These are phyloP conservation scores for Trogon melanurus DNA, from an alignment of 2,113 vertebrate species.

Conservation along the genomic window DNA sequence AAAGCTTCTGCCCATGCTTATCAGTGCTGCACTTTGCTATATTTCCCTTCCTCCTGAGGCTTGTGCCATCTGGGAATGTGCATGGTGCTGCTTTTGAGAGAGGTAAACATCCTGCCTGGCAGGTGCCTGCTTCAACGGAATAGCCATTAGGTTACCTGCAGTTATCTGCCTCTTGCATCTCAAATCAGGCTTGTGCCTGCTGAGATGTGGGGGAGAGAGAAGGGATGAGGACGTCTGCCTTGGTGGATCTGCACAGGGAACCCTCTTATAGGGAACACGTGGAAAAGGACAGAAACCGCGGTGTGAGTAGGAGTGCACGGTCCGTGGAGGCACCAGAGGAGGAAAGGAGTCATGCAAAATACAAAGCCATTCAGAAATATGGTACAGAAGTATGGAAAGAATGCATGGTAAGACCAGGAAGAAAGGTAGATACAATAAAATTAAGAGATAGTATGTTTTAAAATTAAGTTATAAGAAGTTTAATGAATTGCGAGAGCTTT, in stretches of 20 bases:
- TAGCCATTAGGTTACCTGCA: background rate
- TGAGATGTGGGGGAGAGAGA: too few relatives aligned
- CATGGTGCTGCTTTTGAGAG: background rate
- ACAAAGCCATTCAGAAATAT: background rate
- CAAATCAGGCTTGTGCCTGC: background rate
- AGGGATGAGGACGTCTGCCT: background rate
- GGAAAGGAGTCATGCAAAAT: background rate
- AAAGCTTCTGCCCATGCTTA: background rate
- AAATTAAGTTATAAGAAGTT: background rate
- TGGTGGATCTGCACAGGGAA: background rate
- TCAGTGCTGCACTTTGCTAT: background rate
- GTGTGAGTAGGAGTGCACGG: background rate
- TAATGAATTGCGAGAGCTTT: background rate
- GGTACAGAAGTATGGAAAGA: background rate
- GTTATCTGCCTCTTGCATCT: background rate
- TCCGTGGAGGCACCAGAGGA: background rate
- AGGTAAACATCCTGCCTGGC: background rate
- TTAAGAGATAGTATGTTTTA: background rate
- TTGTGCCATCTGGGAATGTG: rapidly evolving
- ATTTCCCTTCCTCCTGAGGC: background rate
- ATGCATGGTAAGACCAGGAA: background rate
- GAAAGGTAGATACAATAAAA: background rate
- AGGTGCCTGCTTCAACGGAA: background rate
- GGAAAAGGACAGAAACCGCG: background rate
- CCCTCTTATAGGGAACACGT: rapidly evolving